Evolutionary conservation across 2,888 invertebrate species (phyloP).

Genomic region (Operophtera brumata): DNA sequence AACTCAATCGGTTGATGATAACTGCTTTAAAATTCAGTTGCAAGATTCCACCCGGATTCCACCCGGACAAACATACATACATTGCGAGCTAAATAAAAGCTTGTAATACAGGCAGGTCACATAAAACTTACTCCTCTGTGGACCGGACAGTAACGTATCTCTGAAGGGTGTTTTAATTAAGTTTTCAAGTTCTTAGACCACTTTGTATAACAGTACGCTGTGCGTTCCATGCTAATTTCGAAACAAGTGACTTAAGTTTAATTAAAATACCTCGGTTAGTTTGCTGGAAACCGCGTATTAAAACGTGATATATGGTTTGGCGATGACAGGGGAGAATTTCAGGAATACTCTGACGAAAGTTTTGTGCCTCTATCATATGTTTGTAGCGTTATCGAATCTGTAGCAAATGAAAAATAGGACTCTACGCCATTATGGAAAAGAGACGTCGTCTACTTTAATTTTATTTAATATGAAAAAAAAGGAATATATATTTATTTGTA

Average conservation of each 20-base stretch:
- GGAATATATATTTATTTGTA: no score
- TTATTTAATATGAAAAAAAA: no score
- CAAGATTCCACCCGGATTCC: no score
- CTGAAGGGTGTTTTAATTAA: constrained; percentile 49
- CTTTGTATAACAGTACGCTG: constrained; percentile 39
- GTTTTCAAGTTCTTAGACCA: constrained; percentile 49
- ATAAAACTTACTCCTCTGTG: constrained; percentile 1
- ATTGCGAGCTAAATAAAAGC: no score
- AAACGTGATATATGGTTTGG: constrained; percentile 31
- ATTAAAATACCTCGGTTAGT: constrained; percentile 49
- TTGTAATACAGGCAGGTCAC: no score
- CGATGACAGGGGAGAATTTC: constrained; percentile 27
- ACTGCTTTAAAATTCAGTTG: no score
- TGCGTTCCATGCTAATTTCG: constrained; percentile 44
- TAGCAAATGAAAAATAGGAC: not conserved
- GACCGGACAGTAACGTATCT: constrained; percentile 34
- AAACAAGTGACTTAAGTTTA: constrained; percentile 53
- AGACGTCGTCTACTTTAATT: no score
- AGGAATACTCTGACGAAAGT: constrained; percentile 14
- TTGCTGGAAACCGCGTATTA: constrained; percentile 37
- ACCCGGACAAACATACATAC: no score
- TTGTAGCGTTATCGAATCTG: not conserved
- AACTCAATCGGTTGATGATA: no score
- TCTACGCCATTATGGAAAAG: no score
- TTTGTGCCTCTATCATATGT: not conserved